Conservation (phyloP, 1,140 invertebrate genomes). For the Polypedilum vanderplanki region DNA sequence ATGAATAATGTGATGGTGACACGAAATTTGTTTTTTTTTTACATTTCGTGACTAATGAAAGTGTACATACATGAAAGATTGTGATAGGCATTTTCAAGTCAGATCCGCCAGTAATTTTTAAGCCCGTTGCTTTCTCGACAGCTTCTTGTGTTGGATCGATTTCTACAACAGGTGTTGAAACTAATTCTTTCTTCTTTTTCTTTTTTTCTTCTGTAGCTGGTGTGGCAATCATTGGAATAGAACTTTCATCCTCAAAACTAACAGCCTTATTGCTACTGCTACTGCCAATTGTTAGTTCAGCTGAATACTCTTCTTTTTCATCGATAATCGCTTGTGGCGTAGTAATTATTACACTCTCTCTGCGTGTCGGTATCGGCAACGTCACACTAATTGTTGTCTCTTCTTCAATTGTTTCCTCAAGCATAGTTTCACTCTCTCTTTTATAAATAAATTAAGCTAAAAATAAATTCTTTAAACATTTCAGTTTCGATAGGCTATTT, state of each 20-base stretch:
- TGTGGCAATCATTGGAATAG: not conserved
- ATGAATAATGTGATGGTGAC: not conserved
- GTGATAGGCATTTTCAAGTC: constrained; percentile 17
- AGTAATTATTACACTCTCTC: not conserved
- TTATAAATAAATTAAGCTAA: not conserved
- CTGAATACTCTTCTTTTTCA: not conserved
- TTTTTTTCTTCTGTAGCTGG: not conserved
- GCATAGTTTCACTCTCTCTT: not conserved
- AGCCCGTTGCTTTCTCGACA: not conserved
- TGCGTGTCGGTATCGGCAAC: not conserved
- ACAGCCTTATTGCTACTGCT: not conserved
- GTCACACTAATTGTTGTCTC: not conserved
- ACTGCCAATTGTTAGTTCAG: not conserved
- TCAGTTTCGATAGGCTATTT: not conserved
- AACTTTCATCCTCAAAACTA: not conserved
- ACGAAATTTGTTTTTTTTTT: not conserved
- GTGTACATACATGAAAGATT: constrained; percentile 1
- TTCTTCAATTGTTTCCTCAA: not conserved
- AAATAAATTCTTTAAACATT: not conserved
- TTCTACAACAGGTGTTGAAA: not conserved
- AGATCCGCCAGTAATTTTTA: constrained; percentile 4
- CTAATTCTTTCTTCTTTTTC: not conserved
- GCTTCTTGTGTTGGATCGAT: not conserved
- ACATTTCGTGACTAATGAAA: not conserved
- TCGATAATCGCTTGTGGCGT: not conserved